A percentile compares a stretch with the other conserved stretches of the same genome.
Evolutionary conservation across 2,797 vertebrate genomes (phyloP).

Genomic region (Lepidocolaptes lacrymiger): DNA sequence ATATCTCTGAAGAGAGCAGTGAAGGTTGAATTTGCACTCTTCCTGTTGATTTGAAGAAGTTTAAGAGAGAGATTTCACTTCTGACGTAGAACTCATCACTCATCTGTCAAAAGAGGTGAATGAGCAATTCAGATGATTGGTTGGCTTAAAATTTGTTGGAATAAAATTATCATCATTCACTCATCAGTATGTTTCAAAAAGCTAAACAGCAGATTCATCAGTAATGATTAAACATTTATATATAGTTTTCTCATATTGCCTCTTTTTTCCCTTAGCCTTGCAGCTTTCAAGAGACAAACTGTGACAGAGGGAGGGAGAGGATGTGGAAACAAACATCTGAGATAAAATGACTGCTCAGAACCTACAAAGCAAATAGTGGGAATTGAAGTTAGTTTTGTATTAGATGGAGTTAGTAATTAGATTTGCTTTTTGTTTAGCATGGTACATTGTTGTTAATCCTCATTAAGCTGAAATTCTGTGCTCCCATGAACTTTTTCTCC

Average conservation of each 20-base stretch:
- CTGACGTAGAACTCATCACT: conserved; percentile 23
- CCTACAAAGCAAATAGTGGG: background rate
- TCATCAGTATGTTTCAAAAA: conserved; percentile 61
- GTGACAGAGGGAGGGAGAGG: background rate
- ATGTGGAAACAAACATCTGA: background rate
- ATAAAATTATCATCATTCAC: conserved; percentile 55
- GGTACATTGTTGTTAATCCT: background rate
- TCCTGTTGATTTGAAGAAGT: background rate
- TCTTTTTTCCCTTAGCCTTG: conserved; percentile 37
- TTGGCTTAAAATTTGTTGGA: conserved; percentile 64
- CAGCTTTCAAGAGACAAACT: conserved; percentile 40
- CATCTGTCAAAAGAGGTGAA: conserved; percentile 81
- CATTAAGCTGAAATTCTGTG: background rate
- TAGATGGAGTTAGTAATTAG: background rate
- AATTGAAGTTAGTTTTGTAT: background rate
- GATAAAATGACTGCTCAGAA: background rate
- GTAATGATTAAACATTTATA: conserved; percentile 70
- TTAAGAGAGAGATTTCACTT: conserved; percentile 64
- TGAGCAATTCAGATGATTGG: conserved; percentile 72
- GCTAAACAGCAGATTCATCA: conserved; percentile 56
- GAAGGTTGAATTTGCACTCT: background rate
- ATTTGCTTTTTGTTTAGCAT: background rate
- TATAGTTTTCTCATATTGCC: conserved; percentile 55
- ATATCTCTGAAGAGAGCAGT: background rate
- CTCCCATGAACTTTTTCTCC: background rate